These are phyloP conservation scores for Empis stercorea DNA, from an alignment of 2,888 invertebrate genomes.

Conservation along the genomic window DNA sequence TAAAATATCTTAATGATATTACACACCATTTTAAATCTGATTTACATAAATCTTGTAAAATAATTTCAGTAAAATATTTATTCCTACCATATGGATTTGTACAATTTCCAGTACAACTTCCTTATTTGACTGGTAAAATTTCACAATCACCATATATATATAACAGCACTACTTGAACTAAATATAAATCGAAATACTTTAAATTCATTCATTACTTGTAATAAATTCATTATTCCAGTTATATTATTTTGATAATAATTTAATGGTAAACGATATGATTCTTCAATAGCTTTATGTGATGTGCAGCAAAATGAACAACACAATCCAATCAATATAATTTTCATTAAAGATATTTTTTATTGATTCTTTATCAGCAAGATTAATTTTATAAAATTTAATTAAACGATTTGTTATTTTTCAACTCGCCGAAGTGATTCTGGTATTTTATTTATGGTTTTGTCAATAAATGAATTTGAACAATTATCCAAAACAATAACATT, in stretches of 20 bases:
- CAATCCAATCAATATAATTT: background rate
- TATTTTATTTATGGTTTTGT: conserved; percentile 46
- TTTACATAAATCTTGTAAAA: conserved; percentile 66
- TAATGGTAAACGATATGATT: conserved; percentile 76
- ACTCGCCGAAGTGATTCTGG: conserved; percentile 47
- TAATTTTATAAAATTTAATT: conserved; percentile 61
- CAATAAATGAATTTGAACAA: conserved; percentile 59
- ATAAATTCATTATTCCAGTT: conserved; percentile 71
- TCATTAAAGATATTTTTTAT: conserved; percentile 58
- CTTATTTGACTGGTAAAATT: conserved; percentile 70
- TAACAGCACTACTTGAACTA: conserved; percentile 37
- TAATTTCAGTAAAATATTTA: conserved; percentile 85
- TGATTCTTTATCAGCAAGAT: conserved; percentile 56
- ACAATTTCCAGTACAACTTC: conserved; percentile 62
- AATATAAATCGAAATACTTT: conserved; percentile 67
- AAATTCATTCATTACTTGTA: conserved; percentile 49
- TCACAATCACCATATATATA: conserved; percentile 82
- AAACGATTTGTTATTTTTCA: conserved; percentile 61
- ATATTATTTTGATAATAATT: conserved; percentile 85
- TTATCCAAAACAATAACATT: conserved; percentile 75
- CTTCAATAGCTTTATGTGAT: conserved; percentile 85
- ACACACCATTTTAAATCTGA: conserved; percentile 84
- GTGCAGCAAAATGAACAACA: conserved; percentile 87
- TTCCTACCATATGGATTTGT: conserved; percentile 88
- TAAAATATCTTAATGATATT: conserved; percentile 78